Evolutionary conservation across 2,797 vertebrate species (phyloP).

Genomic region (Bradypus variegatus): DNA sequence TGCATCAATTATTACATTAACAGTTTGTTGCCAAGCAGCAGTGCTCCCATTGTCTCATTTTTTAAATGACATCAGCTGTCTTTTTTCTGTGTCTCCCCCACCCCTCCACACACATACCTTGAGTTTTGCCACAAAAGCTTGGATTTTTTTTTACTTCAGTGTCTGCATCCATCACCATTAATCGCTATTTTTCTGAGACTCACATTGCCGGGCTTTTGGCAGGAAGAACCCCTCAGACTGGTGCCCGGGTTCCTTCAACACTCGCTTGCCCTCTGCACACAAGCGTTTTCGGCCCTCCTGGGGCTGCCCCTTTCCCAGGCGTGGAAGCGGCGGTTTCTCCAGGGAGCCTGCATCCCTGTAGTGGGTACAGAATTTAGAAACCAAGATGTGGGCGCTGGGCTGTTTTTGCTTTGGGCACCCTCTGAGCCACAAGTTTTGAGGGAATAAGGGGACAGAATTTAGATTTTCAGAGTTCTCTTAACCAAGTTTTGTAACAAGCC

Average conservation of each 20-base stretch:
- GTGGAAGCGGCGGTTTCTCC: neutral
- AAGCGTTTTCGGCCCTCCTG: rapidly evolving
- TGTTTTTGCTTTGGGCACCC: neutral
- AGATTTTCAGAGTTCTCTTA: neutral
- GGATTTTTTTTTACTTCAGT: neutral
- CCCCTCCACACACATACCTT: no score
- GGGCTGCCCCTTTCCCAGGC: neutral
- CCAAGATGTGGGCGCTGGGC: neutral
- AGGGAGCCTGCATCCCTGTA: neutral
- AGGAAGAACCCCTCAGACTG: no score
- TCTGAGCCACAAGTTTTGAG: neutral
- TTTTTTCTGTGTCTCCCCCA: neutral
- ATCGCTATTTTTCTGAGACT: rapidly evolving
- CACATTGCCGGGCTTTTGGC: neutral
- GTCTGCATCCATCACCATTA: neutral
- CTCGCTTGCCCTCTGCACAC: neutral
- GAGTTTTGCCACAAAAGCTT: rapidly evolving
- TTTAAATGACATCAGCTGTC: rapidly evolving
- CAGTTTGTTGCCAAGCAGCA: rapidly evolving
- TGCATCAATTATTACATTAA: rapidly evolving
- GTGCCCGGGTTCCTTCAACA: neutral
- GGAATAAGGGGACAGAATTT: neutral
- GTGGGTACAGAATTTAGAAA: neutral
- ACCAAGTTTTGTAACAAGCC: neutral
- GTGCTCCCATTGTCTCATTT: rapidly evolving